Base-by-base conservation (phyloP, 2,113 vertebrate species). In the Trichomycterus rosablanca region DNA sequence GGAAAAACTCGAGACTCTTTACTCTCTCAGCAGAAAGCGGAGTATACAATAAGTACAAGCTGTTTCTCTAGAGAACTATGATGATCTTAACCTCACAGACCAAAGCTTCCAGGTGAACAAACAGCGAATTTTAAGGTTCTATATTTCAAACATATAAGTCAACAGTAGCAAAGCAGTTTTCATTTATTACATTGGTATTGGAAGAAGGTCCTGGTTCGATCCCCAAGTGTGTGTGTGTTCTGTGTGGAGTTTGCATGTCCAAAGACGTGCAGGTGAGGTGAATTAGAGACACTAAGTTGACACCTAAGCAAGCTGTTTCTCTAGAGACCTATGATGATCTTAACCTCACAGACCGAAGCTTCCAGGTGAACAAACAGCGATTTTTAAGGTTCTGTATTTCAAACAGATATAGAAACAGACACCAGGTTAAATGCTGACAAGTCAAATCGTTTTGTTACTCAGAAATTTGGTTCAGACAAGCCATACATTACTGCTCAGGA, bases 241-340 rank as follows among this genome's bases (percentile, higher is more conserved):
- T n/a, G n/a, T n/a, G n/a, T n/a, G n/a, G n/a, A n/a, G n/a, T n/a
- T n/a, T n/a, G n/a, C n/a, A n/a, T n/a, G n/a, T n/a, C n/a, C n/a
- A n/a, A n/a, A n/a, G n/a, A n/a, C n/a, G n/a, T n/a, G n/a, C n/a
- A n/a, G n/a, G n/a, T n/a, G n/a, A n/a, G n/a, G n/a, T n/a, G n/a
- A n/a, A n/a, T n/a, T n/a, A n/a, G n/a, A n/a, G n/a, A n/a, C n/a
- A n/a, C n/a, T n/a, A n/a, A n/a, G n/a, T n/a, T n/a, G n/a, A n/a
- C n/a, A n/a, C n/a, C n/a, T n/a, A n/a, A n/a, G n/a, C 48, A 46
- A 58, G 53, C 46, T 44, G 15, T 45, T 34, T 66, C 43, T 60
- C 53, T 44, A 5, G 50, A 61, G 62, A 58, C 12, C 55, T 22
- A 8, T 54, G 7, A 44, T 40, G 6, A 59, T 3, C 34, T 49